Evolutionary conservation across 2,797 vertebrate genomes (phyloP).

Genomic region (Triplophysa yarkandensis): DNA sequence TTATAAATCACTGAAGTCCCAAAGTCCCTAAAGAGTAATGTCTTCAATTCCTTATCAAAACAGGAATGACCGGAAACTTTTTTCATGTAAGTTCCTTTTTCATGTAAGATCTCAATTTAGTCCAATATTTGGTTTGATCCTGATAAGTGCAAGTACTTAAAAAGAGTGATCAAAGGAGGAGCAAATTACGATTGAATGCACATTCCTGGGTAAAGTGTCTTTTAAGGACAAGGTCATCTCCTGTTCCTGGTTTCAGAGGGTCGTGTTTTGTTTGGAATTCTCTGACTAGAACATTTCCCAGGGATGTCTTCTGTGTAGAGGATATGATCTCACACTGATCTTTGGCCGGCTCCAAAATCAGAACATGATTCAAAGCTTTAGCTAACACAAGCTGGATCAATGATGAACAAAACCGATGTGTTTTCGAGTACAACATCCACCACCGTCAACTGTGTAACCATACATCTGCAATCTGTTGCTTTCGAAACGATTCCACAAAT

Average conservation of each 20-base stretch:
- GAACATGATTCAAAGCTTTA: conserved; percentile 24
- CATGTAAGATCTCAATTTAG: too few relatives aligned
- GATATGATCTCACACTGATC: conserved; percentile 51
- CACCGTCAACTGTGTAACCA: conserved; percentile 3
- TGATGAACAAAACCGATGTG: conserved; percentile 1
- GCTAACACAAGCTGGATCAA: conserved; percentile 28
- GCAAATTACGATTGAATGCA: not conserved
- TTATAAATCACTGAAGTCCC: conserved; percentile 5
- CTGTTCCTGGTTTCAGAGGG: not conserved
- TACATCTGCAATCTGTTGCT: not conserved
- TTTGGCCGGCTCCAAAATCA: conserved; percentile 35
- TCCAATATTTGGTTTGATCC: too few relatives aligned
- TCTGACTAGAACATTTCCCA: conserved; percentile 46
- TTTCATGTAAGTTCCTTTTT: not conserved
- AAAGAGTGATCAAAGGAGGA: too few relatives aligned
- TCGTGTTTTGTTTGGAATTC: conserved; percentile 8
- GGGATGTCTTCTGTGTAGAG: conserved; percentile 30
- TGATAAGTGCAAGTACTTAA: too few relatives aligned
- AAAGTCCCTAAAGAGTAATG: not conserved
- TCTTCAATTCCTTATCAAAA: conserved; percentile 3
- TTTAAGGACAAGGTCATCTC: not conserved
- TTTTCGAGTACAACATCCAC: conserved; percentile 3
- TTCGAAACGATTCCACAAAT: not conserved
- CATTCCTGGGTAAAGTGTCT: not conserved
- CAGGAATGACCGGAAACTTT: not conserved